These are phyloP conservation scores for Oryzias dopingdopingensis DNA, from an alignment of 2,797 vertebrate species.

Conservation along the genomic window DNA sequence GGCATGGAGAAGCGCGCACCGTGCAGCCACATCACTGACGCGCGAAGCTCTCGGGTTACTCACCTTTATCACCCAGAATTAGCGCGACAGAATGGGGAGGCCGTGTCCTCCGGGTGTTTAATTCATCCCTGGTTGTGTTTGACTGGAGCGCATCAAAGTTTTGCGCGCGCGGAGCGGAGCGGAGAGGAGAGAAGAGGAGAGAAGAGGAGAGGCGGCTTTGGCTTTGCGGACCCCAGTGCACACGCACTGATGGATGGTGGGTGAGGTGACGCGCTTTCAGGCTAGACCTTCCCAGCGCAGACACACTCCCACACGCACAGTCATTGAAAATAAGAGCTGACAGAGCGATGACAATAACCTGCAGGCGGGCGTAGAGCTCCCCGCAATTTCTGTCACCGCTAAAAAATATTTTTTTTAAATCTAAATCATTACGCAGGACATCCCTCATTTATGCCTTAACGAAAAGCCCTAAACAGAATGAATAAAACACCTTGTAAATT, in stretches of 20 bases:
- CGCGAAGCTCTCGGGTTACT: slow-evolving; percentile 35
- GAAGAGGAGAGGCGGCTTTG: slow-evolving; percentile 16
- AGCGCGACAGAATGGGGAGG: neutral
- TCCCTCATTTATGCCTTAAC: neutral
- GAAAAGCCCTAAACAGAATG: no score
- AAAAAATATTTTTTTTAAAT: slow-evolving; percentile 1
- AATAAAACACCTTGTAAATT: no score
- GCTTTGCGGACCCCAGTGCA: slow-evolving; percentile 55
- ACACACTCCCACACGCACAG: slow-evolving; percentile 12
- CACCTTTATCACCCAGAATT: slow-evolving; percentile 42
- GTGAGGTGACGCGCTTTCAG: slow-evolving; percentile 41
- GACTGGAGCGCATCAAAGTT: slow-evolving; percentile 60
- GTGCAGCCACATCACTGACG: neutral
- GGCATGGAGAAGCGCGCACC: slow-evolving; percentile 3
- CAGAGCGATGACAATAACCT: slow-evolving; percentile 50
- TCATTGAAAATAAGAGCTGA: slow-evolving; percentile 33
- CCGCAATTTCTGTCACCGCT: slow-evolving; percentile 23
- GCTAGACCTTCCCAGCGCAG: slow-evolving; percentile 11
- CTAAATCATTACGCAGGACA: slow-evolving; percentile 16
- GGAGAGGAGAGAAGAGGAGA: slow-evolving; percentile 1
- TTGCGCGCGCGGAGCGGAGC: slow-evolving; percentile 40
- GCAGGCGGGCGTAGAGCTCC: slow-evolving; percentile 27
- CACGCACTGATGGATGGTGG: slow-evolving; percentile 43
- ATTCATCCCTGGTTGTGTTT: slow-evolving; percentile 1
- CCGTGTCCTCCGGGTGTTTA: neutral